A percentile compares a stretch with the other conserved stretches of the same genome.
Evolutionary conservation across 1,140 invertebrate species (phyloP).

Genomic region (Dryas iulia): DNA sequence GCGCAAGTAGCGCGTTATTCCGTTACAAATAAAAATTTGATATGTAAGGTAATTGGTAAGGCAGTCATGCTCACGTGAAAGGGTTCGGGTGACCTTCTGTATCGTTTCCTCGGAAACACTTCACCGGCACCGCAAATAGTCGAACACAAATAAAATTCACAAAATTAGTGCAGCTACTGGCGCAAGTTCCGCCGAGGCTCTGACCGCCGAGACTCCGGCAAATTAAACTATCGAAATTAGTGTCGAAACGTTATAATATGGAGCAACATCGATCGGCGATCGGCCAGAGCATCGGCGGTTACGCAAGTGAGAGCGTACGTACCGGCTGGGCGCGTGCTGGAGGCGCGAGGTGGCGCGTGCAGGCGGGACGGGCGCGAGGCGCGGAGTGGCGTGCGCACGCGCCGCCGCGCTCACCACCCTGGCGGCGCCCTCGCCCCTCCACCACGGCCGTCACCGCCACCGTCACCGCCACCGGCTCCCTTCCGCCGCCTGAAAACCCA

Average conservation of each 20-base stretch:
- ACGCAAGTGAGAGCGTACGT: slow-evolving; percentile 45
- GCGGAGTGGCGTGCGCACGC: slow-evolving; percentile 47
- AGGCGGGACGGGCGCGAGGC: slow-evolving; percentile 46
- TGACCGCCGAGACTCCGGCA: slow-evolving; percentile 21
- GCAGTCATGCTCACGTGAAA: slow-evolving; percentile 25
- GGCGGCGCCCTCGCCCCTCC: slow-evolving; percentile 14
- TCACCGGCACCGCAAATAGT: slow-evolving; percentile 28
- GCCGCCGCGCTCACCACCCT: slow-evolving; percentile 32
- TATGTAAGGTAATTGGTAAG: neutral
- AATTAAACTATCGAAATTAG: slow-evolving; percentile 26
- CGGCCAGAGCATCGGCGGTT: slow-evolving; percentile 30
- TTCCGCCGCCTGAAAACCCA: slow-evolving; percentile 23
- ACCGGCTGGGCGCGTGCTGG: slow-evolving; percentile 40
- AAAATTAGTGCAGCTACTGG: slow-evolving; percentile 21
- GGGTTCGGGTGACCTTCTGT: slow-evolving; percentile 30
- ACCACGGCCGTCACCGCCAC: slow-evolving; percentile 1
- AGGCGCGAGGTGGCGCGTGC: slow-evolving; percentile 38
- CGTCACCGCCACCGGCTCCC: slow-evolving; percentile 9
- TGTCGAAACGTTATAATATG: slow-evolving; percentile 25
- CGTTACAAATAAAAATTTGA: neutral
- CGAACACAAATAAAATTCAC: slow-evolving; percentile 31
- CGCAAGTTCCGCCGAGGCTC: slow-evolving; percentile 32
- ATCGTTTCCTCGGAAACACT: slow-evolving; percentile 32
- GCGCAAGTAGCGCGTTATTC: neutral
- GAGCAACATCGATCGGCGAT: slow-evolving; percentile 24